These are phyloP conservation scores for Hermaeophaga mercurialis DNA, from an alignment of 2,888 invertebrate species.

Conservation along the genomic window DNA sequence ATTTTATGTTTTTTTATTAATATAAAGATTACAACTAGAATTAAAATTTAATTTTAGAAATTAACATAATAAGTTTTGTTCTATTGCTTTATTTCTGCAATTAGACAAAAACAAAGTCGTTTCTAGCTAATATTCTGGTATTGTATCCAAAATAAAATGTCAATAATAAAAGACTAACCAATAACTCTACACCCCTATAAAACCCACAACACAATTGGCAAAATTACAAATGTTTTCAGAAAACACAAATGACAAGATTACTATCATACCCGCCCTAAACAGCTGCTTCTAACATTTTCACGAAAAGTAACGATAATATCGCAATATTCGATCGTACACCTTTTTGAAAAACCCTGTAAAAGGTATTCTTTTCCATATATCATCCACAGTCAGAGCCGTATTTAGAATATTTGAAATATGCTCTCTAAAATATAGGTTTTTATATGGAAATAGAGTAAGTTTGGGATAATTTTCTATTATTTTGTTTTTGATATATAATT, in stretches of 20 bases:
- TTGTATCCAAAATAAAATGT: conserved; percentile 1
- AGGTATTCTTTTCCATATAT: not conserved
- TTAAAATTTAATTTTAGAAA: too few species aligned
- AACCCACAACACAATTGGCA: conserved; percentile 2
- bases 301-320: conserved; percentile 17
- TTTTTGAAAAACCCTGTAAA: not conserved
- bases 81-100: too few species aligned
- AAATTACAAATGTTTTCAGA: conserved; percentile 27
- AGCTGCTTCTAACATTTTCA: conserved; percentile 24
- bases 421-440: too few species aligned
- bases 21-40: too few species aligned
- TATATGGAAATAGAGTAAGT: too few species aligned
- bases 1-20: too few species aligned
- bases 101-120: too few species aligned
- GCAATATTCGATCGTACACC: not conserved
- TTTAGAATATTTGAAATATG: too few species aligned
- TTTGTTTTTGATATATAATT: too few species aligned
- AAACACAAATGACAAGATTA: conserved; percentile 25
- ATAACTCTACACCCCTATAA: not conserved
- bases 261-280: conserved; percentile 23
- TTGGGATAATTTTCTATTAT: too few species aligned
- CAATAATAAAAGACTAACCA: not conserved
- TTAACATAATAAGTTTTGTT: too few species aligned
- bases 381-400: not conserved
- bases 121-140: not conserved